Evolutionary conservation across 2,888 invertebrate genomes (phyloP).

Genomic region (Microctonus hyperodae): DNA sequence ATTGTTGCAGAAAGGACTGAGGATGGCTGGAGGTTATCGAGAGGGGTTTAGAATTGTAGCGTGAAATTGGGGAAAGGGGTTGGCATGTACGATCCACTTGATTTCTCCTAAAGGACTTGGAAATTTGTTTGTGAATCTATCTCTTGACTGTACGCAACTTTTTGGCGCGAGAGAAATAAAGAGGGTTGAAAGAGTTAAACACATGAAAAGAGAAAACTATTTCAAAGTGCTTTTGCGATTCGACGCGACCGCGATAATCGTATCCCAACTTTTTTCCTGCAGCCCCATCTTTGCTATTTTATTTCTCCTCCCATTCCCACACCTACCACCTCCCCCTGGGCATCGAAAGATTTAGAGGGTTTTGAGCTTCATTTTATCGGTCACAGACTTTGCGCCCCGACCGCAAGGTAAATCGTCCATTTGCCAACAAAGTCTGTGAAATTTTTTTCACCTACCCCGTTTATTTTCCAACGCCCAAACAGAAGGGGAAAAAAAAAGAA

Average conservation of each 20-base stretch:
- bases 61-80: constrained; percentile 1
- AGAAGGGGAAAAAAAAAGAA: not conserved
- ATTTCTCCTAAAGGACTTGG: constrained; percentile 19
- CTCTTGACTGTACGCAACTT: constrained; percentile 8
- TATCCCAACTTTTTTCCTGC: constrained; percentile 1
- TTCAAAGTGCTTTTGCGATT: constrained; percentile 4
- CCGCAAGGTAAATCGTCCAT: not conserved
- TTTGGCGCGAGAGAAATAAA: not conserved
- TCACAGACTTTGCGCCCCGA: not conserved
- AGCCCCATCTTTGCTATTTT: too few species aligned
- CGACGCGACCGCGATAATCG: not conserved
- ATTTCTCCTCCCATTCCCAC: not conserved
- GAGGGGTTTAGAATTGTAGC: not conserved
- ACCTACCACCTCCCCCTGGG: not conserved
- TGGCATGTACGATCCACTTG: constrained; percentile 6
- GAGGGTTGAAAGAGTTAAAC: not conserved
- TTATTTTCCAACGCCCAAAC: not conserved
- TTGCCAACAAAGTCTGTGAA: not conserved
- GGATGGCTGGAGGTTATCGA: not conserved
- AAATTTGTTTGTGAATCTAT: constrained; percentile 17
- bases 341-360: constrained; percentile 1
- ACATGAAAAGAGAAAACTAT: not conserved
- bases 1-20: not conserved
- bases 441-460: not conserved
- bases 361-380: constrained; percentile 3